Evolutionary conservation across 2,888 invertebrate genomes (phyloP).

Genomic region (Parnassius orleans): DNA sequence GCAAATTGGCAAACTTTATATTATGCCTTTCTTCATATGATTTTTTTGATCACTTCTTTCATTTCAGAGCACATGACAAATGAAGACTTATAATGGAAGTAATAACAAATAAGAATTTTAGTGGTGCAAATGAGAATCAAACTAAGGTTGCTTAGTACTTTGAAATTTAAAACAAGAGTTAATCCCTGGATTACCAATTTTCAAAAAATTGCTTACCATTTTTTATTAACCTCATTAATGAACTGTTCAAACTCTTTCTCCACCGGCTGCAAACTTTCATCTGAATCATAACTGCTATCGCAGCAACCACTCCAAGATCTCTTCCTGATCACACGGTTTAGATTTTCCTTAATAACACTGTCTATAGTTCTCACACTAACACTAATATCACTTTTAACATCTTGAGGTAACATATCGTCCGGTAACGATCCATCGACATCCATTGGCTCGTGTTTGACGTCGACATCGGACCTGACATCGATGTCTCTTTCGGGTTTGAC

Average conservation of each 20-base stretch:
- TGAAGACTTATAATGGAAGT: too few relatives aligned
- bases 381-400: slow-evolving; percentile 64
- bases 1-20: too few relatives aligned
- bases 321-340: slow-evolving; percentile 52
- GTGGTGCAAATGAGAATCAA: too few relatives aligned
- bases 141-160: too few relatives aligned
- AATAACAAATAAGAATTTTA: too few relatives aligned
- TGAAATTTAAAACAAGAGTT: too few relatives aligned
- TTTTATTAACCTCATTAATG: slow-evolving; percentile 67
- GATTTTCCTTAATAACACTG: slow-evolving; percentile 47
- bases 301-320: slow-evolving; percentile 60
- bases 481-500: slow-evolving; percentile 24
- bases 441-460: slow-evolving; percentile 35
- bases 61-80: too few relatives aligned
- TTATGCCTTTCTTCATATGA: too few relatives aligned
- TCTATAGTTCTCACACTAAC: slow-evolving; percentile 56
- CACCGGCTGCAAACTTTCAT: slow-evolving; percentile 64
- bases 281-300: slow-evolving; percentile 65
- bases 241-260: slow-evolving; percentile 70
- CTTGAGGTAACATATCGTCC: slow-evolving; percentile 38
- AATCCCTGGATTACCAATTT: too few relatives aligned
- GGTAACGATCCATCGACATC: slow-evolving; percentile 35
- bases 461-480: slow-evolving; percentile 27
- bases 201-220: slow-evolving; percentile 59
- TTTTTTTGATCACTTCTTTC: too few relatives aligned